Base-by-base conservation (phyloP, 1,140 invertebrate genomes). In the Tenebrio molitor region DNA sequence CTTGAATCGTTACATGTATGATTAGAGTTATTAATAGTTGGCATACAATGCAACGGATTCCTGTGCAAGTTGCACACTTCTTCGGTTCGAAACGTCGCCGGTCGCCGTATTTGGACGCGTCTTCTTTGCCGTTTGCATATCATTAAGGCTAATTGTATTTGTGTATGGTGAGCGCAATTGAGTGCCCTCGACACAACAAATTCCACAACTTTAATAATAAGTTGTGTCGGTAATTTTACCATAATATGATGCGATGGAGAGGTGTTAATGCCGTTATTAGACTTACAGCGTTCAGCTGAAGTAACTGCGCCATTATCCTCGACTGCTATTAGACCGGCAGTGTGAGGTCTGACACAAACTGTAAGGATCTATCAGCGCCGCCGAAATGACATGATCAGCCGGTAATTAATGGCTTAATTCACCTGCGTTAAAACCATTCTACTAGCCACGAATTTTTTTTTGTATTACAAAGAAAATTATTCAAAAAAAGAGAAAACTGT, bases 11-110 rank as follows among this genome's bases (percentile, higher is more conserved):
- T 62, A 25, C 67, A 41, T 67, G 64, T 69, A 62, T 67, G 65
- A 68, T 73, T 73, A 63, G 71, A 67, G 36, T 68, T 73, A 73
- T 73, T 73, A 73, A 73, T 73, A 69, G 71, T 72, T 67, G 53
- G 63, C 71, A 72, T 72, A 72, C 71, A 72, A 72, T 72, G 46
- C 16, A 36, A 71, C 63, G 69, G 58, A 42, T 71, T 63, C 58
- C 21, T 58, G 64, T 66, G 63, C 46, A 65, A 67, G 46, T 34
- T 67, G 71, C 33, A 46, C 46, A 72, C 42, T 53, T 33, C 58
- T 62, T 36, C 12, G 39, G 50, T 67, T 44, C 62, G 50, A 41
- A 71, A 23, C 50, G 64, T 50, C 58, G 42, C 36, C 19, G 62
- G 66, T 68, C 53, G 39, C 33, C 63, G 50, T 58, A 58, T 58